Evolutionary conservation across 2,888 invertebrate genomes (phyloP), one percentile per base, ranked within the genome.

Genomic region (Allolobophora icterica): DNA sequence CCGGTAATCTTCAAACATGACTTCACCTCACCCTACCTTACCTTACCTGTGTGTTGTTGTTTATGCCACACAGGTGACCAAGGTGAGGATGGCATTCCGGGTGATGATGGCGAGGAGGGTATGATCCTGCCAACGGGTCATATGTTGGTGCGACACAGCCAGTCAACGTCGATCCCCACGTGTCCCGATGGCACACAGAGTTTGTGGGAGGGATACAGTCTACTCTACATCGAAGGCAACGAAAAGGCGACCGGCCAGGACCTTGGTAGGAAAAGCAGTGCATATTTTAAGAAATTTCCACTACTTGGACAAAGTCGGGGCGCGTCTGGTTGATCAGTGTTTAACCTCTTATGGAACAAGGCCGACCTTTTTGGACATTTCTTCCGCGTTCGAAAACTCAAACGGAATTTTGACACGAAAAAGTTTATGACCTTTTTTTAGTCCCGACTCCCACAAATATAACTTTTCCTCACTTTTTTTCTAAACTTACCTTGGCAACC

Each of bases 201-300:
- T 93, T 95, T 99, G 93, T 99, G 99, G 99, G 97, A 97, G 91
- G 99, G 96, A 90, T 99, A 97, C 95, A 99, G 99, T 8, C 96
- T 99, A 5, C 96, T 99, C 84, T 98, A 98, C 94, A 97, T 98
- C 91, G 97, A 98, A 96, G 99, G 98, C 91, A 97, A 98, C 94
- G 97, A 97, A 93, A 97, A 97, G 95, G 97, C 99, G 13, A 97
- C 98, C 94, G 98, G 98, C 90, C 99, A 99, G 96, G 99, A 99
- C 96, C 96, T 99, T 94, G 95, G 95, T 95, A 84, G 90, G 92
- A 24, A 11, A n/a, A 58, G 30, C 24, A 90, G 1, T 30, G 34
- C n/a, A n/a, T n/a, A n/a, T n/a, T n/a, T n/a, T n/a, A n/a, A n/a
- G n/a, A n/a, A n/a, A n/a, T n/a, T n/a, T n/a, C n/a, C n/a, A n/a